phyloP scores from a whole-genome alignment of 1,140 invertebrate species.

The Diorhabda carinulata region DNA sequence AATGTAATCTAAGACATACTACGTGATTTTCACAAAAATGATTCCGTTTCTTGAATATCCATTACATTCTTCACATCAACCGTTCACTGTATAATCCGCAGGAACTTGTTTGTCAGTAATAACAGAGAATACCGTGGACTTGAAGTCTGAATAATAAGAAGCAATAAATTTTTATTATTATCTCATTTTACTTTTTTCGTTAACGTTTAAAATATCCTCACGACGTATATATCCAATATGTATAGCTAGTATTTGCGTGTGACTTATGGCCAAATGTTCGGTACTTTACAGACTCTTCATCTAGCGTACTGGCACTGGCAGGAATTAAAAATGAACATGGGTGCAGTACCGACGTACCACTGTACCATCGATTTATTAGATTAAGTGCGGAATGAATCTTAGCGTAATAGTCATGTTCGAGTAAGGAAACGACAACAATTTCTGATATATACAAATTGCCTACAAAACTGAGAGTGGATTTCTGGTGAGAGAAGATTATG shows the following conservation, averaged over 20 bases:
- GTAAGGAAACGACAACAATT: slow-evolving; percentile 9
- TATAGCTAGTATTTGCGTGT: background rate
- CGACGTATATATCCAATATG: too few relatives aligned
- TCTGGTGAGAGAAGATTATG: slow-evolving; percentile 3
- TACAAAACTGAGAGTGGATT: slow-evolving; percentile 4
- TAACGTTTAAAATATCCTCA: too few relatives aligned
- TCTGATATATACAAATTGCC: slow-evolving; percentile 13
- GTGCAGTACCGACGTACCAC: slow-evolving; percentile 6
- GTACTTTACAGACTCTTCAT: background rate
- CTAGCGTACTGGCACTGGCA: background rate
- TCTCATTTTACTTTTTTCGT: too few relatives aligned
- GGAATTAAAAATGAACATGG: slow-evolving; percentile 5
- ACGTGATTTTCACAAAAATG: too few relatives aligned
- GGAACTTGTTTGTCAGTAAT: too few relatives aligned
- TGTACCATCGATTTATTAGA: slow-evolving; percentile 11
- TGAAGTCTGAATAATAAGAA: too few relatives aligned
- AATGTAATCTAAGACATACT: too few relatives aligned
- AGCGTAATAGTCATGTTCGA: slow-evolving; percentile 5
- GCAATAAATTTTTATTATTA: too few relatives aligned
- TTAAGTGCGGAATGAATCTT: slow-evolving; percentile 11
- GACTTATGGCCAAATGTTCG: background rate
- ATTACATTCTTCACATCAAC: too few relatives aligned
- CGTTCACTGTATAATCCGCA: too few relatives aligned
- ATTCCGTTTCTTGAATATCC: too few relatives aligned
- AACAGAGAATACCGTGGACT: too few relatives aligned